Percentiles rank a stretch among this genome's conserved stretches.
phyloP scores from a whole-genome alignment of 2,113 vertebrate species.

The Lethenteron camtschaticum region DNA sequence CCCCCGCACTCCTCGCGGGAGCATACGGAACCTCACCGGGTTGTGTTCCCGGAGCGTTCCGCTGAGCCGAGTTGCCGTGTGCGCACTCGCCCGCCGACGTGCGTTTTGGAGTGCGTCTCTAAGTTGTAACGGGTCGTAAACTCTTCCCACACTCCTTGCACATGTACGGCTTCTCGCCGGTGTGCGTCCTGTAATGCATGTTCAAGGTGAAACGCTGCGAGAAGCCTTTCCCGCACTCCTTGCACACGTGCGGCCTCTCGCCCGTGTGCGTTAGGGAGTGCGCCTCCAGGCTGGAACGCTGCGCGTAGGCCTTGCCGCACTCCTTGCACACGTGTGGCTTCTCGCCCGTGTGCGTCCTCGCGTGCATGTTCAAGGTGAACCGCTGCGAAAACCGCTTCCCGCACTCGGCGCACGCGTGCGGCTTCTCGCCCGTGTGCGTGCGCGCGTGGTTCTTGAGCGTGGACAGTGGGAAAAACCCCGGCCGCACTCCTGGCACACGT shows the following conservation, averaged over 20 bases:
- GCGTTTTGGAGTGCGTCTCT: too few species aligned
- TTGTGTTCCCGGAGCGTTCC: too few species aligned
- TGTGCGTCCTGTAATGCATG: neutral
- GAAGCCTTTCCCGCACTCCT: constrained; percentile 1
- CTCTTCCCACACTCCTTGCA: neutral
- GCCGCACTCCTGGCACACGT: constrained; percentile 21
- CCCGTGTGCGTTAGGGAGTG: neutral
- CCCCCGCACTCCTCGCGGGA: too few species aligned
- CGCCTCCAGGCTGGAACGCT: neutral
- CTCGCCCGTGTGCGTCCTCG: neutral
- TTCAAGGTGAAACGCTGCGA: neutral
- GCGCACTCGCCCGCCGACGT: too few species aligned
- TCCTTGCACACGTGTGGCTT: neutral
- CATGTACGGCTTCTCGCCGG: neutral
- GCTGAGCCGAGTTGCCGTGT: too few species aligned
- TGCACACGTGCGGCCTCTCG: neutral
- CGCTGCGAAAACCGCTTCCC: constrained; percentile 20
- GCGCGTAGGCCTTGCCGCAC: constrained; percentile 1
- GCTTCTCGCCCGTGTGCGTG: constrained; percentile 13
- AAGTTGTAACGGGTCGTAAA: neutral
- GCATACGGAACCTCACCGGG: too few species aligned
- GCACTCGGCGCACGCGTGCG: constrained; percentile 14
- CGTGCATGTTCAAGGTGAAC: constrained; percentile 7
- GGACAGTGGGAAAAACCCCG: constrained; percentile 15
- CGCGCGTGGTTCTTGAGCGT: constrained; percentile 15